Conservation (phyloP, 1,140 invertebrate genomes). For the Sitobion miscanthi region DNA sequence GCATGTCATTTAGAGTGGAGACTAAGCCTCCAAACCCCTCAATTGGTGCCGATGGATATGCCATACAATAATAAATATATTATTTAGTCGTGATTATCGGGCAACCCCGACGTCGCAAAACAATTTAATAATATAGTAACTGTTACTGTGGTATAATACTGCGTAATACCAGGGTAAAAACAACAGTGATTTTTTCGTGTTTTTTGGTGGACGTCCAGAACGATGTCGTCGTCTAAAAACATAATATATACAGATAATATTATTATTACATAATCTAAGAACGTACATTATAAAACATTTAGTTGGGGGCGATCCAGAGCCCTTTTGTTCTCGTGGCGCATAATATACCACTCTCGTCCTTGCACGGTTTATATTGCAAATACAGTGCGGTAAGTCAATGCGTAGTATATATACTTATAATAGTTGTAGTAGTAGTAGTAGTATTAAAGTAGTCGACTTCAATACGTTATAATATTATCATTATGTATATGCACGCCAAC, state of each 20-base stretch:
- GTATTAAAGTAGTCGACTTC: background rate
- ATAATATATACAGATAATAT: slow-evolving; percentile 6
- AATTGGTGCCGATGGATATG: too few species aligned
- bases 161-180: background rate
- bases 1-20: too few species aligned
- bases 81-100: too few species aligned
- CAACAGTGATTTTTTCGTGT: background rate
- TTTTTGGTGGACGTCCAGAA: slow-evolving; percentile 7
- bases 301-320: background rate
- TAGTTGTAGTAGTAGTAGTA: background rate
- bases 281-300: slow-evolving; percentile 12
- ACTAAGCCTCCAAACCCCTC: too few species aligned
- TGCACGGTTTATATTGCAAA: background rate
- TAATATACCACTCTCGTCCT: background rate
- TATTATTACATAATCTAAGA: slow-evolving; percentile 10
- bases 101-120: background rate
- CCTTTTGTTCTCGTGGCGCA: background rate
- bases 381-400: background rate
- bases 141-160: background rate
- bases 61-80: too few species aligned
- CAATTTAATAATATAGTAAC: background rate
- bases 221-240: background rate
- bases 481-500: background rate
- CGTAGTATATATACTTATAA: background rate
- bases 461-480: background rate